Base-by-base conservation (phyloP, 2,113 vertebrate genomes). In the Dascyllus trimaculatus region DNA sequence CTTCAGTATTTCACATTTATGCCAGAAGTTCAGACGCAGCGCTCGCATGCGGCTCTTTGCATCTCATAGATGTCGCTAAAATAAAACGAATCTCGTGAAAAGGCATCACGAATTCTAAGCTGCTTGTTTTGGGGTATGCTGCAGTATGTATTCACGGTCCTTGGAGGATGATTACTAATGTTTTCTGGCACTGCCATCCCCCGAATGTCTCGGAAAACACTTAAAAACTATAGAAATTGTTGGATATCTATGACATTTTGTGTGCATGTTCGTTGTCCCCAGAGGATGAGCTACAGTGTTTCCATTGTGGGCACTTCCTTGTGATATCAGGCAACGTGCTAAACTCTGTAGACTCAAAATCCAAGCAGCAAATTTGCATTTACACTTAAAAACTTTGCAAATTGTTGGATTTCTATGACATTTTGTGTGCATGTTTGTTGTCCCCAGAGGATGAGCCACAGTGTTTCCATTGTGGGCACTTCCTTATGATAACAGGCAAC, bases 1-100 rank as follows among this genome's bases (percentile, higher is more conserved):
- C 70, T 62, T 73, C 53, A 38, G 84, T 79, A 78, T 70, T 75
- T 81, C 58, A 78, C 46, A 54, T 75, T 62, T 21, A 48, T 58
- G 35, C 75, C 66, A 66, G 46, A 62, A 11, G 73, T 75, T 78
- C 21, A 71, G 24, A 57, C 32, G 24, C 48, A 15, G n/a, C 2
- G 46, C 64, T 58, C 29, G 51, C 52, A 48, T 45, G 53, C 65
- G 45, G 57, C 22, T 68, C 64, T 45, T 32, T 49, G 7, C 49
- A 56, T 62, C n/a, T 61, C 45, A 15, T 5, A 1, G 43, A 17
- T 29, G 6, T 35, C 11, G 26, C 26, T 38, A 25, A 25, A 67
- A 43, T 22, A n/a, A 35, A 57, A 18, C 25, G 1, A 2, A 24
- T 13, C 21, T 58, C 25, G 11, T 63, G 24, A 24, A 64, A 59